Evolutionary conservation across 2,797 vertebrate genomes (phyloP), one percentile per base, ranked within the genome.

Genomic region (Eutrigla gurnardus): DNA sequence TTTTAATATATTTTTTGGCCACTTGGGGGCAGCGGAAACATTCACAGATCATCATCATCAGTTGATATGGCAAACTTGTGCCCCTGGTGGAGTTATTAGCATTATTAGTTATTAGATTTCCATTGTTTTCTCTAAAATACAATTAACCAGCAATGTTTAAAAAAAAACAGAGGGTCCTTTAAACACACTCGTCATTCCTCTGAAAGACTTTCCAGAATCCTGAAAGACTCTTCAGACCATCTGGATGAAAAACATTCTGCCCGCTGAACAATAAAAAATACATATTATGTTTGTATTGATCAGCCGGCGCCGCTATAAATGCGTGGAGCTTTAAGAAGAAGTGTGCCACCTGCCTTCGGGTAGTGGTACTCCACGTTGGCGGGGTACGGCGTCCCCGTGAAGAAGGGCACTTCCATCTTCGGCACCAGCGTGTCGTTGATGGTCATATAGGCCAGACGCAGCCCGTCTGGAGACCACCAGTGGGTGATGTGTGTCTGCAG

Each of bases 391-490:
- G 89, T 89, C 71, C 96, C 95, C 0, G 97, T 98, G 79, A 98
- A 99, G 55, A 95, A 95, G 0, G 97, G 97, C 7, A 99, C 96
- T 86, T 99, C 98, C 98, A 99, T 99, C 70, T 92, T 92, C 2
- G 97, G 97, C 49, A 99, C 98, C 71, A 95, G 94, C 4, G 97
- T 96, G 90, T 98, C 97, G 1, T 99, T 96, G 89, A 99, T 97
- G 78, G 96, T 98, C 90, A 97, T 94, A 17, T 98, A 99, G 17
- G 97, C 97, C 60, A 99, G 90, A 69, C 98, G 94, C 8, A 96
- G 96, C 7, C 98, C 98, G 15, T 99, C 97, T 0, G 98, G 97
- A 75, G 98, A 99, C 97, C 97, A 99, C 98, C 98, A 99, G 81
- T 99, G 98, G 11, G 97, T 96, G 6, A 97, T 92, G 54, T 98